These are phyloP conservation scores for Protaetia brevitarsis DNA, from an alignment of 1,140 invertebrate genomes.

Conservation along the genomic window DNA sequence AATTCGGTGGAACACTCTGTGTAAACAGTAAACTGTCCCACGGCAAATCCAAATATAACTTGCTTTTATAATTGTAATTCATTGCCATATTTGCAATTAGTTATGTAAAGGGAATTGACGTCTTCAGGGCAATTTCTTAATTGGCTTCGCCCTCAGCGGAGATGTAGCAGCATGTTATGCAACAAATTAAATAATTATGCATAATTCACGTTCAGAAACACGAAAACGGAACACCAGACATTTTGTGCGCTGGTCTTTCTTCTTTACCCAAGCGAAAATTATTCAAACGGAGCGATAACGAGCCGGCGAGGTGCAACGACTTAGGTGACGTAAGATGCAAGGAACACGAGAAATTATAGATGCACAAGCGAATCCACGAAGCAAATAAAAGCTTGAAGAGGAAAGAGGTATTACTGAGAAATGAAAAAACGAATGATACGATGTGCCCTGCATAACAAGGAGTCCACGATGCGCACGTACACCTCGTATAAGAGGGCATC, in stretches of 20 bases:
- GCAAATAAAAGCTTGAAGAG: not conserved
- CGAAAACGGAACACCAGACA: not conserved
- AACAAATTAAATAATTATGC: constrained; percentile 11
- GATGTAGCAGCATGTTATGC: not conserved
- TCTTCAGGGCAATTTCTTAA: not conserved
- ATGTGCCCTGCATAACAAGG: not conserved
- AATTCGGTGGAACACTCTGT: too few species aligned
- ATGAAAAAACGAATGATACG: not conserved
- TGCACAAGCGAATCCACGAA: constrained; percentile 2
- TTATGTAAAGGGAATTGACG: constrained; percentile 7
- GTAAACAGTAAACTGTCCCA: not conserved
- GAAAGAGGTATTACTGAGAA: not conserved
- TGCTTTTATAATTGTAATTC: not conserved
- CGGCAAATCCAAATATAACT: not conserved
- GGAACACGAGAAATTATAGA: not conserved
- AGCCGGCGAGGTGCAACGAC: not conserved
- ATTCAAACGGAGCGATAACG: constrained; percentile 1
- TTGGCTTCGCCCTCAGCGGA: not conserved
- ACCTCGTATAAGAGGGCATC: not conserved
- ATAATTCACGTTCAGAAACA: not conserved
- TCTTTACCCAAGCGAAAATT: not conserved
- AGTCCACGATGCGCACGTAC: not conserved
- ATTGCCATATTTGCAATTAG: not conserved
- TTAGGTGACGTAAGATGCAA: not conserved
- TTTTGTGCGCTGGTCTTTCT: not conserved